Percentiles rank a stretch among this genome's conserved stretches.
These are phyloP conservation scores for Centruroides sculpturatus DNA, from an alignment of 1,140 invertebrate genomes.

Conservation along the genomic window DNA sequence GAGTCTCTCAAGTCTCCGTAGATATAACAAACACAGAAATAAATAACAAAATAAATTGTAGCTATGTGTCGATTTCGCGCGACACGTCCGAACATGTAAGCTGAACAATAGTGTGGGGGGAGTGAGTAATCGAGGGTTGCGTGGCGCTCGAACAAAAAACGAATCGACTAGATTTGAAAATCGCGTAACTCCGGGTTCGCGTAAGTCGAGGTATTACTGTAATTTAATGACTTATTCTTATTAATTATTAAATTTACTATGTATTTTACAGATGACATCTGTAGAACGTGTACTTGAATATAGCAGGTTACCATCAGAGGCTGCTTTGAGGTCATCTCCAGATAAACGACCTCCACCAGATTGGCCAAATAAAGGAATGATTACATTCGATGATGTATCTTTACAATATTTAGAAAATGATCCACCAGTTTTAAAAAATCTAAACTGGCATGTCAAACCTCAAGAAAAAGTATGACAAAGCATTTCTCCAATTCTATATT, in stretches of 20 bases:
- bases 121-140: too few relatives aligned
- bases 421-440: slow-evolving; percentile 44
- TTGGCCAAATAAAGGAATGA: slow-evolving; percentile 54
- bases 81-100: too few relatives aligned
- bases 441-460: slow-evolving; percentile 37
- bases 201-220: too few relatives aligned
- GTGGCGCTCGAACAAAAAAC: too few relatives aligned
- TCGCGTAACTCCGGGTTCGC: too few relatives aligned
- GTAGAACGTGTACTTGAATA: slow-evolving; percentile 54
- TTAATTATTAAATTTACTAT: background rate
- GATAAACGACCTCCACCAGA: slow-evolving; percentile 14
- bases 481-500: background rate
- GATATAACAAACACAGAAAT: too few relatives aligned
- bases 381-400: slow-evolving; percentile 50
- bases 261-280: slow-evolving; percentile 39
- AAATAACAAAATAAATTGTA: too few relatives aligned
- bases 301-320: slow-evolving; percentile 29
- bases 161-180: too few relatives aligned
- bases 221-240: too few relatives aligned
- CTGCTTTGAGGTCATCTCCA: slow-evolving; percentile 3
- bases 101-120: too few relatives aligned
- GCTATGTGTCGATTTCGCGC: too few relatives aligned
- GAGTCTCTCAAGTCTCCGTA: too few relatives aligned
- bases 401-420: slow-evolving; percentile 44
- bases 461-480: slow-evolving; percentile 21